These are phyloP conservation scores for Eupeodes luniger DNA, from an alignment of 2,888 invertebrate genomes.

Conservation along the genomic window DNA sequence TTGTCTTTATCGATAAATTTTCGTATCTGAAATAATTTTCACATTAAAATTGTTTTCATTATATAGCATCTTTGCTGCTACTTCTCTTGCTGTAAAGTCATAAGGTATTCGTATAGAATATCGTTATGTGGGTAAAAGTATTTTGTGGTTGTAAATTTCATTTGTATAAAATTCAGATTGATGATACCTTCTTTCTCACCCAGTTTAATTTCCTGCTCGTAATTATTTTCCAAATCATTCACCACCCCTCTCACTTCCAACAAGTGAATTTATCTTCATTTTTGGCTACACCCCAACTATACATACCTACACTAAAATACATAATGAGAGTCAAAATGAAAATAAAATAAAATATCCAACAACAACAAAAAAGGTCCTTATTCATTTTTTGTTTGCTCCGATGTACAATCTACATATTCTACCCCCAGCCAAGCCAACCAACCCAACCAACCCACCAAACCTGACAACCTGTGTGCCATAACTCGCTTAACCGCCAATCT, in stretches of 20 bases:
- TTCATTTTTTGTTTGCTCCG: conserved; percentile 28
- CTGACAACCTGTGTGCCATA: too few species aligned
- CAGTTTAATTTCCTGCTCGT: conserved; percentile 68
- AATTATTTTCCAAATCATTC: conserved; percentile 69
- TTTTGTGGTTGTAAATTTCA: conserved; percentile 21
- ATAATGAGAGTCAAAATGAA: conserved; percentile 16
- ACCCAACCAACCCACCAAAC: neutral
- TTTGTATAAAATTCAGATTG: conserved; percentile 66
- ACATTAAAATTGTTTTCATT: conserved; percentile 2
- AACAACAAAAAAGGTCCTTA: neutral
- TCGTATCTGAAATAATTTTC: conserved; percentile 7
- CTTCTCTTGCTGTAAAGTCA: too few species aligned
- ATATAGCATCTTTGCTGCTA: too few species aligned
- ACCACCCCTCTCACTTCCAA: neutral
- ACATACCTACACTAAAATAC: neutral
- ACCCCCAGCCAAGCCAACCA: neutral
- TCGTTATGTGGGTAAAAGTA: neutral
- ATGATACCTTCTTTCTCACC: conserved; percentile 50
- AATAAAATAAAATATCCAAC: conserved; percentile 8
- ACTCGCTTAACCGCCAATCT: conserved; percentile 32
- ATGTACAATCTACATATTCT: neutral
- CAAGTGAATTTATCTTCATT: conserved; percentile 39
- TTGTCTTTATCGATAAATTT: neutral
- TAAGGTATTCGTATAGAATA: too few species aligned
- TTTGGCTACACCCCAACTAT: conserved; percentile 6